Percentiles rank a stretch among this genome's conserved stretches.
phyloP scores from a whole-genome alignment of 2,888 invertebrate genomes.

The Lasioglossum marginatum region DNA sequence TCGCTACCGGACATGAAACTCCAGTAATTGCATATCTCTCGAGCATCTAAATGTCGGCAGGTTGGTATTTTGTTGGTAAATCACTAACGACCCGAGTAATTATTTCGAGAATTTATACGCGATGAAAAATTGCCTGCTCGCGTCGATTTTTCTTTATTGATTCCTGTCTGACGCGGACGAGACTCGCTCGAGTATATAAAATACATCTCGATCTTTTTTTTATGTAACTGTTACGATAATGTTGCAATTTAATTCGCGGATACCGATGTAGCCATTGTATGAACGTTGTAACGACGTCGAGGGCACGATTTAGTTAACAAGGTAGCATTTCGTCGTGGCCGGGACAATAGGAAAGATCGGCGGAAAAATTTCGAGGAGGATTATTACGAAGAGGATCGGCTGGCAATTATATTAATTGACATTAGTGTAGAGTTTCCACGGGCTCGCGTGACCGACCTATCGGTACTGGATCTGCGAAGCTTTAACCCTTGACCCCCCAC shows the following conservation, averaged over 20 bases:
- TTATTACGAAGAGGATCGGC: slow-evolving; percentile 38
- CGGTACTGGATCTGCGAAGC: slow-evolving; percentile 52
- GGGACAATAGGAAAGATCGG: neutral
- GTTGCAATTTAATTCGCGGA: neutral
- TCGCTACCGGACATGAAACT: neutral
- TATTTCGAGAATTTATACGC: neutral
- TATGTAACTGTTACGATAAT: neutral
- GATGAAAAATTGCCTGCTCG: neutral
- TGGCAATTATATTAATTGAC: slow-evolving; percentile 60
- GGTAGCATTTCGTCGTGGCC: neutral
- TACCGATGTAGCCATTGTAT: neutral
- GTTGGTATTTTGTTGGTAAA: neutral
- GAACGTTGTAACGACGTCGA: neutral
- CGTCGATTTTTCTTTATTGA: neutral
- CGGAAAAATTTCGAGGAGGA: slow-evolving; percentile 16
- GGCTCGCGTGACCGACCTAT: slow-evolving; percentile 55
- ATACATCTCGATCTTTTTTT: neutral
- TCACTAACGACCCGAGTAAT: neutral
- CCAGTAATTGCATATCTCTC: neutral
- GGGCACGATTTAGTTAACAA: neutral
- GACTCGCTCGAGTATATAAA: neutral
- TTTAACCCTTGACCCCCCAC: slow-evolving; percentile 36
- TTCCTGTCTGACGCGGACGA: neutral
- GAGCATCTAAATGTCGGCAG: neutral
- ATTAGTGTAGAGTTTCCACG: slow-evolving; percentile 37